Evolutionary conservation across 2,888 invertebrate species (phyloP).

Genomic region (Cantharis nigra): DNA sequence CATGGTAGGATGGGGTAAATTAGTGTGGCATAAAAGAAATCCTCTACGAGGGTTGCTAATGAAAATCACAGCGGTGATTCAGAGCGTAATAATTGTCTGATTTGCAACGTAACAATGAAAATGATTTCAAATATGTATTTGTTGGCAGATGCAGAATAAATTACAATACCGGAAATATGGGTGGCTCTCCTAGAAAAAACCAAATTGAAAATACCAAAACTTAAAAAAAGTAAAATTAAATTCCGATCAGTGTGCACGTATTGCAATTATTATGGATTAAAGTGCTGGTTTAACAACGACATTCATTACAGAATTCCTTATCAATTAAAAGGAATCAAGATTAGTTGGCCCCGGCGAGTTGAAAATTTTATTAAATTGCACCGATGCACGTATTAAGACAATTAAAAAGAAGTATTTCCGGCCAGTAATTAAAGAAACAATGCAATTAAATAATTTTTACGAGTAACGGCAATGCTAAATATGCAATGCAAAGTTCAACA

Average conservation of each 20-base stretch:
- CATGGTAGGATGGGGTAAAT: constrained; percentile 17
- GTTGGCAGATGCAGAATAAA: neutral
- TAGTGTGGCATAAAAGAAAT: constrained; percentile 28
- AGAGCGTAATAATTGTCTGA: constrained; percentile 26
- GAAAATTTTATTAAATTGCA: neutral
- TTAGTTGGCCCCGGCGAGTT: neutral
- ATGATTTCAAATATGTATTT: neutral
- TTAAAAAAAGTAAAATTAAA: neutral
- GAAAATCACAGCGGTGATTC: constrained; percentile 29
- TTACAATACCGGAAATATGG: neutral
- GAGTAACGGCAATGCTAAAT: neutral
- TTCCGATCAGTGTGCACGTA: neutral
- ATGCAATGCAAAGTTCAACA: neutral
- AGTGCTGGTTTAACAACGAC: neutral
- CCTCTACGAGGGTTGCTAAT: constrained; percentile 28
- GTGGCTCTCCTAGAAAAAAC: neutral
- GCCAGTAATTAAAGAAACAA: neutral
- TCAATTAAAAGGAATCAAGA: neutral
- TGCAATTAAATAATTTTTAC: neutral
- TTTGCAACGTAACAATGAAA: constrained; percentile 7
- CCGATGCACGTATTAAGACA: neutral
- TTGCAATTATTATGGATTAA: neutral
- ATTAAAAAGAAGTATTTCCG: neutral
- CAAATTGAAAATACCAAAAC: neutral
- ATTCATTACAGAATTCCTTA: neutral